Percentiles rank a stretch among this genome's conserved stretches.
Conservation (phyloP, 2,113 vertebrate species). For the Pantherophis guttatus region DNA sequence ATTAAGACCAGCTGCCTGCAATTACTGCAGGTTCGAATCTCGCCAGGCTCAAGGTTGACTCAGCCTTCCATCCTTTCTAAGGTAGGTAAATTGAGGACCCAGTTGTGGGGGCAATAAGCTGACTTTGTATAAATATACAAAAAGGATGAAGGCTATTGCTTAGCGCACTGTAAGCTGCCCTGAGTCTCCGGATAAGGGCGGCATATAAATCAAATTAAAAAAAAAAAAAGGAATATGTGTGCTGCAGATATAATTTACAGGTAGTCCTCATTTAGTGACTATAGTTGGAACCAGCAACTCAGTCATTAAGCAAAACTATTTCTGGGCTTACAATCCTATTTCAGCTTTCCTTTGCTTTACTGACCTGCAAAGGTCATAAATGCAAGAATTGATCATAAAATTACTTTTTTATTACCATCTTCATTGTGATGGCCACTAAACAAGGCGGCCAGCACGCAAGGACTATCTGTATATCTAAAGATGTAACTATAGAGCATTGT, state of each 20-base stretch:
- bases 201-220: too few species aligned
- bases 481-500: background rate
- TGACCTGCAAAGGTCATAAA: background rate
- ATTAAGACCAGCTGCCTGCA: too few species aligned
- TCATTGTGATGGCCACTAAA: background rate
- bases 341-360: background rate
- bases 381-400: background rate
- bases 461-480: background rate
- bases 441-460: background rate
- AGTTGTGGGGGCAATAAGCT: too few species aligned
- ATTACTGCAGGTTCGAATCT: too few species aligned
- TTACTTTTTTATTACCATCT: background rate
- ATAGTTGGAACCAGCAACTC: background rate
- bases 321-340: background rate
- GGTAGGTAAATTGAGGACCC: too few species aligned
- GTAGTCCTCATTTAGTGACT: accelerated
- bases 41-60: too few species aligned
- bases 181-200: too few species aligned
- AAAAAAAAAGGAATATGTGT: background rate
- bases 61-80: too few species aligned
- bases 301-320: background rate
- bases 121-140: too few species aligned
- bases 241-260: accelerated
- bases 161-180: too few species aligned
- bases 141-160: too few species aligned